Evolutionary conservation across 2,113 vertebrate species (phyloP).

Genomic region (Ictalurus furcatus): DNA sequence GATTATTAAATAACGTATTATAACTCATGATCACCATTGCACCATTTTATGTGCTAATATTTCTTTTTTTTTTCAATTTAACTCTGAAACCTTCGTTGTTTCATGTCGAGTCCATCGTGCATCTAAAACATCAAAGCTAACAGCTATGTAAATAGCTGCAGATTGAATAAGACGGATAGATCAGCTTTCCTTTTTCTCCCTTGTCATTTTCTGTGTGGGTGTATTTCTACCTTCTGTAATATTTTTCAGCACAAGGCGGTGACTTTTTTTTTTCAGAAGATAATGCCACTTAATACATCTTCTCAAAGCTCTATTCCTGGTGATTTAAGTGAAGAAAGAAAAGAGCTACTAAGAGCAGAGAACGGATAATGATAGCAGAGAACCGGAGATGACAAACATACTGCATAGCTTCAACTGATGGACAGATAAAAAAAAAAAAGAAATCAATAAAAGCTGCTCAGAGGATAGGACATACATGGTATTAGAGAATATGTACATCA

Average conservation of each 20-base stretch:
- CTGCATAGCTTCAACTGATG: background rate
- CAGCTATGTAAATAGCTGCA: background rate
- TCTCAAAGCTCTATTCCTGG: background rate
- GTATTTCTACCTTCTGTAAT: background rate
- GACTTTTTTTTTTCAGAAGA: background rate
- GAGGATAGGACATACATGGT: background rate
- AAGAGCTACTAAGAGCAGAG: conserved; percentile 15
- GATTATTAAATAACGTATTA: background rate
- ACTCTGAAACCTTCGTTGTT: background rate
- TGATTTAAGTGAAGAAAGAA: conserved; percentile 7
- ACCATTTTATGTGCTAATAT: background rate
- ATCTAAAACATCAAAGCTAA: conserved; percentile 1
- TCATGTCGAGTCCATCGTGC: background rate
- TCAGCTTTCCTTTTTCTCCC: background rate
- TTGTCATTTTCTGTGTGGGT: background rate
- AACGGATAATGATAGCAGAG: conserved; percentile 17
- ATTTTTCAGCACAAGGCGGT: background rate
- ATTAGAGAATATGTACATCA: background rate
- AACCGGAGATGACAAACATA: background rate
- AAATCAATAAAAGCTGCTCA: background rate
- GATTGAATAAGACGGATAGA: background rate
- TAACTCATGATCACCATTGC: background rate
- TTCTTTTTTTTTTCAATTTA: background rate
- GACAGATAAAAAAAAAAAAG: background rate
- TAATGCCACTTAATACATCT: conserved; percentile 2